A percentile compares a stretch with the other conserved stretches of the same genome.
phyloP scores from a whole-genome alignment of 2,797 vertebrate genomes.

The Alauda arvensis region DNA sequence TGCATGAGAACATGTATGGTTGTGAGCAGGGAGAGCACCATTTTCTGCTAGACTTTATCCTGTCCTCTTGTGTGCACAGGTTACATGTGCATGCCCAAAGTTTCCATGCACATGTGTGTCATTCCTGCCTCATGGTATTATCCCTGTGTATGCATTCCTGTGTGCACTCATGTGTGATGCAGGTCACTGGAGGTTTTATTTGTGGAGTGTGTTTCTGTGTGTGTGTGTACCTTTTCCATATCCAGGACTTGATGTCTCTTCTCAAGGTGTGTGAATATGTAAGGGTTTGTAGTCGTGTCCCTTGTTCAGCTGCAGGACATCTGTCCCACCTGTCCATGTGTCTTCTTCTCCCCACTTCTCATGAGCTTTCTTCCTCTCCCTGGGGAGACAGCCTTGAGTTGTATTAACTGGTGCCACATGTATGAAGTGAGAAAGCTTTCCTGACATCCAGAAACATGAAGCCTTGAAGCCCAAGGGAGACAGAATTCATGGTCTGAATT shows the following conservation, averaged over 20 bases:
- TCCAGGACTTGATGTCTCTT: background rate
- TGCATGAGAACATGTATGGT: slow-evolving; percentile 1
- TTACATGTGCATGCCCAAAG: fast-evolving
- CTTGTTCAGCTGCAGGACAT: background rate
- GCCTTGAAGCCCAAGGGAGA: background rate
- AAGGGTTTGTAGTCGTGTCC: background rate
- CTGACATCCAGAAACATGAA: background rate
- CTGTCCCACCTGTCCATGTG: background rate
- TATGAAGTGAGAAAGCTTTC: background rate
- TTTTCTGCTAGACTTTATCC: background rate
- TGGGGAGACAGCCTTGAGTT: background rate
- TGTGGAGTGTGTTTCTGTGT: background rate
- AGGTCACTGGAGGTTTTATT: background rate
- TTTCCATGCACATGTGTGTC: fast-evolving
- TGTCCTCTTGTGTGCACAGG: background rate
- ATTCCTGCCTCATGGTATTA: background rate
- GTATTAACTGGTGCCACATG: background rate
- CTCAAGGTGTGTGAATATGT: background rate
- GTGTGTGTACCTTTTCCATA: background rate
- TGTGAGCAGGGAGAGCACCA: background rate
- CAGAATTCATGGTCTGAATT: background rate
- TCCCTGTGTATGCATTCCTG: background rate
- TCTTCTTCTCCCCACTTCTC: background rate
- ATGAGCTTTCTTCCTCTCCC: background rate
- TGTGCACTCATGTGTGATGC: background rate